phyloP scores from a whole-genome alignment of 2,113 vertebrate species.

The Junco hyemalis region DNA sequence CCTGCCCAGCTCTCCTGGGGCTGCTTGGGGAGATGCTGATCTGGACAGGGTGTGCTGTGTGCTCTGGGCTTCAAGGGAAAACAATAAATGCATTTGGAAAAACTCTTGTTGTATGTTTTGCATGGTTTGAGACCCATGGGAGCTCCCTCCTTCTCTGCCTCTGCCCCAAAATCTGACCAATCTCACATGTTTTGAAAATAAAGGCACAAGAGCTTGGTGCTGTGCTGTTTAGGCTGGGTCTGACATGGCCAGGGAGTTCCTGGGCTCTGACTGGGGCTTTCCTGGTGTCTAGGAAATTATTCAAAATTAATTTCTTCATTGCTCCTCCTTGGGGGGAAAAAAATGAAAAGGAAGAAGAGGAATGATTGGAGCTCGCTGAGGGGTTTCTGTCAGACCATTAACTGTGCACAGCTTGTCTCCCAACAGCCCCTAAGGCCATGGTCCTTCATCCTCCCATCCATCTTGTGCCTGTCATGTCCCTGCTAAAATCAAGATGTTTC shows the following conservation, averaged over 20 bases:
- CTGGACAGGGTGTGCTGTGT: rapidly evolving
- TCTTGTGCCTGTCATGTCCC: background rate
- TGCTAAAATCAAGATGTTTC: background rate
- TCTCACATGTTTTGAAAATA: background rate
- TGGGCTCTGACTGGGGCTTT: background rate
- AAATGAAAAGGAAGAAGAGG: background rate
- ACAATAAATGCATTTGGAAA: background rate
- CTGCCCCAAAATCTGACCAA: background rate
- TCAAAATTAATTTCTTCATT: background rate
- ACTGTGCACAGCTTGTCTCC: background rate
- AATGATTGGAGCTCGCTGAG: background rate
- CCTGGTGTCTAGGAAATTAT: background rate
- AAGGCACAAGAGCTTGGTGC: background rate
- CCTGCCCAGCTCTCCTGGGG: background rate
- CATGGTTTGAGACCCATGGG: background rate
- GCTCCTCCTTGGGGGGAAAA: rapidly evolving
- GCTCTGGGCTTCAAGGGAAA: background rate
- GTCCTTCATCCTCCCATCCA: background rate
- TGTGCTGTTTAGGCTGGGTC: background rate
- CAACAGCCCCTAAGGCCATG: background rate
- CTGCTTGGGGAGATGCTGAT: background rate
- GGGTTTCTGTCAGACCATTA: slow-evolving; percentile 9
- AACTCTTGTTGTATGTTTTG: background rate
- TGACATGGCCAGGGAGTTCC: background rate
- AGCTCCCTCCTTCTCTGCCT: background rate